Conservation (phyloP, 2,888 invertebrate genomes). For the Venusia cambrica region DNA sequence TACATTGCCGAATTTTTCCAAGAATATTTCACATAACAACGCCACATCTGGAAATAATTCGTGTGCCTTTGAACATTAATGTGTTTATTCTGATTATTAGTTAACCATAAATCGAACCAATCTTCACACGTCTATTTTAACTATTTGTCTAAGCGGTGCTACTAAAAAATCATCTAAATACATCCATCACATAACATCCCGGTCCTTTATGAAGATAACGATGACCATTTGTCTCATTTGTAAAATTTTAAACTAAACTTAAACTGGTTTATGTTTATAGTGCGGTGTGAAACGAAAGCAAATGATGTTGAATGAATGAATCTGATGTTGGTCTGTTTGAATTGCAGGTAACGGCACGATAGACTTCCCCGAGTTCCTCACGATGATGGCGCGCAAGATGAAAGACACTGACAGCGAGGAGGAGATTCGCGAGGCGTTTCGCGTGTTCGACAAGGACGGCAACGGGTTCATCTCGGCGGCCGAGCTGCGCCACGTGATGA, state of each 20-base stretch:
- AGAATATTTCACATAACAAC: too few relatives aligned
- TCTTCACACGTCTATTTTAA: slow-evolving; percentile 10
- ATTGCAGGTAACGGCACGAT: slow-evolving; percentile 97
- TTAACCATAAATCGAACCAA: slow-evolving; percentile 20
- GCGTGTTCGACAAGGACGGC: slow-evolving; percentile 99
- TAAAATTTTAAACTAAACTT: too few relatives aligned
- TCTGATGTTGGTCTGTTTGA: neutral
- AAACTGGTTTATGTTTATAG: too few relatives aligned
- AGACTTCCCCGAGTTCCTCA: slow-evolving; percentile 99
- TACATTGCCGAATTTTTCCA: slow-evolving; percentile 16
- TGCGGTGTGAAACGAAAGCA: too few relatives aligned
- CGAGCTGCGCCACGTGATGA: slow-evolving; percentile 99
- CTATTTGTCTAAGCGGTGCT: slow-evolving; percentile 6
- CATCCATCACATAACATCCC: too few relatives aligned
- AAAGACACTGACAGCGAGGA: slow-evolving; percentile 99
- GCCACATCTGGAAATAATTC: slow-evolving; percentile 25
- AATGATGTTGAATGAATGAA: slow-evolving; percentile 5
- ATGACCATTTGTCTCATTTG: too few relatives aligned
- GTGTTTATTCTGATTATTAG: slow-evolving; percentile 21
- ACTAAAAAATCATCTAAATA: slow-evolving; percentile 8
- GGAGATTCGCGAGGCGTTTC: slow-evolving; percentile 99
- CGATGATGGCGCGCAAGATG: slow-evolving; percentile 99
- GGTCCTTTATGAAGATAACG: too few relatives aligned
- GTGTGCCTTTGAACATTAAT: slow-evolving; percentile 17
- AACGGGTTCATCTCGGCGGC: slow-evolving; percentile 99